Conservation (phyloP, 2,888 invertebrate species). For the Unio pictorum region DNA sequence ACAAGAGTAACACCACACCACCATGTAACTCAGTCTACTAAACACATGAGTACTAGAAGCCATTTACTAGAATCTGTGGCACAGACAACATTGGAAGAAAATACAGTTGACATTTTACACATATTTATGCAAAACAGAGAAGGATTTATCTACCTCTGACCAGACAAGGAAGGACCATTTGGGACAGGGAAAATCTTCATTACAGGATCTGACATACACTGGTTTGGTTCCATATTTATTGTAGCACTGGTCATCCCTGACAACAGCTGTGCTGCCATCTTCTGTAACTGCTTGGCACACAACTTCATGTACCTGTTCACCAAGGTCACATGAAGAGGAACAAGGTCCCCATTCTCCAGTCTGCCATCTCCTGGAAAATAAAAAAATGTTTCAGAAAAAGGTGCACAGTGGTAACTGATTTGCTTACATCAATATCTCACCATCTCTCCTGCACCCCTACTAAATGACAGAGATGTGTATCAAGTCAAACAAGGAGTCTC, state of each 20-base stretch:
- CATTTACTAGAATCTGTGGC: no score
- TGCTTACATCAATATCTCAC: no score
- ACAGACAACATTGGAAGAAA: neutral
- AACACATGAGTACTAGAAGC: no score
- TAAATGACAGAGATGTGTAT: no score
- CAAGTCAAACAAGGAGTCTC: no score
- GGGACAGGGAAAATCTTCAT: constrained; percentile 40
- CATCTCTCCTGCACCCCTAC: no score
- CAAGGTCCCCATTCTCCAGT: constrained; percentile 85
- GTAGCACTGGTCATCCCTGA: constrained; percentile 43
- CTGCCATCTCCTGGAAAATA: constrained; percentile 51
- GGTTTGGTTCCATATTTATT: constrained; percentile 36
- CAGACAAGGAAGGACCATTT: constrained; percentile 81
- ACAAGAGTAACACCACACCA: no score
- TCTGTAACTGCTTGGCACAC: constrained; percentile 49
- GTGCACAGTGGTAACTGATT: neutral
- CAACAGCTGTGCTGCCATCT: constrained; percentile 27
- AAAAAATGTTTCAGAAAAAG: neutral
- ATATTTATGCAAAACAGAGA: neutral
- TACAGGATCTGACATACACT: constrained; percentile 46
- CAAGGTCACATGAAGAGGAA: constrained; percentile 93
- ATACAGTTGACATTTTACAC: neutral
- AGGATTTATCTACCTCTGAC: constrained; percentile 81
- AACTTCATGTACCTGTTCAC: constrained; percentile 85
- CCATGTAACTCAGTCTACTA: no score